Evolutionary conservation across 2,888 invertebrate genomes (phyloP), one percentile per base, ranked within the genome.

Genomic region (Ichneumon xanthorius): DNA sequence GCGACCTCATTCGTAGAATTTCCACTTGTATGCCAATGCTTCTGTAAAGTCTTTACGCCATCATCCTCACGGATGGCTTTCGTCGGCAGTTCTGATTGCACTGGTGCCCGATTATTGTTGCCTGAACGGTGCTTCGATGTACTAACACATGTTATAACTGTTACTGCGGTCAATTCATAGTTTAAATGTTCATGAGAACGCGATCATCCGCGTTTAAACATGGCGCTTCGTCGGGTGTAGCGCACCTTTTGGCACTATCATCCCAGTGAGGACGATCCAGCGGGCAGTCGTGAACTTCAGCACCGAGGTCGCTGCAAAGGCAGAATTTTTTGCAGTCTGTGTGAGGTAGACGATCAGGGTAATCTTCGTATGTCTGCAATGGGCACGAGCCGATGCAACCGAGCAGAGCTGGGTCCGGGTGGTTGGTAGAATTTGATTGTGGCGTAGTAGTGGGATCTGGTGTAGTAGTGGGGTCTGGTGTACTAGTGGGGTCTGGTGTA

Each of bases 301-400:
- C 11, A 40, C 5, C 33, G 33, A 0, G 0, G 5, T 80, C 76
- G 22, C 86, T 83, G 50, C 91, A 91, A n/a, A 88, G 77, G 70
- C 92, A 91, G 81, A 88, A 92, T 50, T 89, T 90, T 0, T 86
- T 84, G 68, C 90, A 90, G 22, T 90, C 88, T 0, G 67, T 16
- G 48, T 91, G 86, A 0, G 89, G 82, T 19, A 90, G 71, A 55
- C 72, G 11, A 88, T 70, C 9, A 83, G 63, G 11, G 82, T 75
- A 30, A 80, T 55, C 4, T 6, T n/a, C 0, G 75, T 4, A 1
- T 4, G 6, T 5, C 5, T 4, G 89, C 88, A 53, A 30, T 30
- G 30, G 33, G 33, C 91, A 92, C 0, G 26, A 76, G n/a, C 91
- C 90, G 1, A 88, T 79, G 33, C 91, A 91, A 14, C 26, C 26